Conservation (phyloP, 2,888 invertebrate genomes). For the Phortica okadai region DNA sequence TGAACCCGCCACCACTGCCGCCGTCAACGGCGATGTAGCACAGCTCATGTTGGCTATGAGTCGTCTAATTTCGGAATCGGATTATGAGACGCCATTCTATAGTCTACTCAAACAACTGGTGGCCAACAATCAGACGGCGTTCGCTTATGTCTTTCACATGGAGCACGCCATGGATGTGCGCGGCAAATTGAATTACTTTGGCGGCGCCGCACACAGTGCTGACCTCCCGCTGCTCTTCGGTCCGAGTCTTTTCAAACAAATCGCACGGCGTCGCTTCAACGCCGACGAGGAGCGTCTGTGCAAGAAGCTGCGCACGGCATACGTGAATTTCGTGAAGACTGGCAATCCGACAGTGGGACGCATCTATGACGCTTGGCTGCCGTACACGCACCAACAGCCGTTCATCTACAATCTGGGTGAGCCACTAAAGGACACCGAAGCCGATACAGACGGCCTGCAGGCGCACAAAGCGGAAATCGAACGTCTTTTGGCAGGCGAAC, state of each 20-base stretch:
- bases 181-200: slow-evolving; percentile 74
- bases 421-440: slow-evolving; percentile 39
- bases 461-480: slow-evolving; percentile 69
- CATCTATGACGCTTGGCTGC: slow-evolving; percentile 79
- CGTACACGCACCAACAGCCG: slow-evolving; percentile 77
- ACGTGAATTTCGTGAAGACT: slow-evolving; percentile 79
- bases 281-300: slow-evolving; percentile 80
- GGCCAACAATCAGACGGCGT: slow-evolving; percentile 50
- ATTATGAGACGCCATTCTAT: slow-evolving; percentile 72
- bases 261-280: slow-evolving; percentile 81
- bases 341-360: slow-evolving; percentile 80
- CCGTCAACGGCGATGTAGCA: slow-evolving; percentile 44
- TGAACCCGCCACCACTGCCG: not conserved
- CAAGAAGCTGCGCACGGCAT: slow-evolving; percentile 77
- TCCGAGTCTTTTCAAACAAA: slow-evolving; percentile 82
- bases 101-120: slow-evolving; percentile 61
- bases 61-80: slow-evolving; percentile 72
- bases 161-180: slow-evolving; percentile 74
- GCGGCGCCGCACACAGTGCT: slow-evolving; percentile 82
- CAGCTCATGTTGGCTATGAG: slow-evolving; percentile 73
- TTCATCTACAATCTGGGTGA: slow-evolving; percentile 74
- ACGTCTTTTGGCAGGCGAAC: slow-evolving; percentile 59
- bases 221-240: slow-evolving; percentile 83
- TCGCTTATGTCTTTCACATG: slow-evolving; percentile 74
- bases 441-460: slow-evolving; percentile 41